Evolutionary conservation across 2,113 vertebrate species (phyloP).

Genomic region (Pelecanus crispus): DNA sequence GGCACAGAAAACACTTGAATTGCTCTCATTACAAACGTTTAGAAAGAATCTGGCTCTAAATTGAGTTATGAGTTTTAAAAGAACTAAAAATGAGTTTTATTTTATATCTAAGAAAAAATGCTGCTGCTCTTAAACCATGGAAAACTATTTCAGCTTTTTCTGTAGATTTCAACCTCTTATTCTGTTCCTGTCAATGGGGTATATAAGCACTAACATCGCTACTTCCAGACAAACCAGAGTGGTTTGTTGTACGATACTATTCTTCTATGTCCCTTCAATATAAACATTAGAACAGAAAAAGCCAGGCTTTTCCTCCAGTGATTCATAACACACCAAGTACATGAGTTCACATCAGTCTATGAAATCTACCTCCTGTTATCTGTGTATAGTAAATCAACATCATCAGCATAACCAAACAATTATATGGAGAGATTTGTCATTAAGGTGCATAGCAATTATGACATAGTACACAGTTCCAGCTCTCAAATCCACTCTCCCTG

Average conservation of each 20-base stretch:
- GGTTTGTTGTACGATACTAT: not conserved
- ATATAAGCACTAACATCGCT: not conserved
- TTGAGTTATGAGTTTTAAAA: not conserved
- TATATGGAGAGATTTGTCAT: not conserved
- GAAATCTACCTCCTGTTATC: not conserved
- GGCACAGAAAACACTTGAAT: not conserved
- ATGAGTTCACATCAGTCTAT: not conserved
- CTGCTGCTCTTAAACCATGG: not conserved
- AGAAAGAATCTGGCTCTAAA: not conserved
- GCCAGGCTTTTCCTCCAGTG: not conserved
- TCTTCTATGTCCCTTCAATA: not conserved
- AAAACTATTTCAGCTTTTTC: not conserved
- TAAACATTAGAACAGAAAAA: not conserved
- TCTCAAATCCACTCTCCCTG: not conserved
- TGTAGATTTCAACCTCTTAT: not conserved
- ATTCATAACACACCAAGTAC: not conserved
- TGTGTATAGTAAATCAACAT: not conserved
- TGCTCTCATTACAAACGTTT: not conserved
- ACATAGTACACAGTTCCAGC: not conserved
- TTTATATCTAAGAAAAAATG: not conserved
- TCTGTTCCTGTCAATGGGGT: not conserved
- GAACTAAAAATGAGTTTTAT: not conserved
- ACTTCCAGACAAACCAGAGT: not conserved
- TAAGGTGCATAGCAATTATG: not conserved
- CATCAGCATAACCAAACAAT: not conserved